phyloP scores from a whole-genome alignment of 2,888 invertebrate genomes.

The Tetragonula carbonaria region DNA sequence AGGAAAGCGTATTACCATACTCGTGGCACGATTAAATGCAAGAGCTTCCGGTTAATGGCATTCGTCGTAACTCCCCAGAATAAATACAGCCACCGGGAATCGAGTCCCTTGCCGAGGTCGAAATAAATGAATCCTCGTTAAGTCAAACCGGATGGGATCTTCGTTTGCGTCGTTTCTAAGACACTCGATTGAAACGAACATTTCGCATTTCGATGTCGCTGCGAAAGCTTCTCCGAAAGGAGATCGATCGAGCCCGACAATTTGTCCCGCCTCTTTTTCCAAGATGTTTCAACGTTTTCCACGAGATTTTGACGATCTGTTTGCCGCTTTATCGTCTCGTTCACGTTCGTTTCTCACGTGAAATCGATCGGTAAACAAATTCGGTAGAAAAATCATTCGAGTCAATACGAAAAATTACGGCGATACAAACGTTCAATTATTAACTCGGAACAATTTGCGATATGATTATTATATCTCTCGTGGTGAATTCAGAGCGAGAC shows the following conservation, averaged over 20 bases:
- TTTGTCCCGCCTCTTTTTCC: not conserved
- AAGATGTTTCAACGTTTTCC: not conserved
- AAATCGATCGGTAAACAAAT: too few species aligned
- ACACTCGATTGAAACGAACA: conserved; percentile 52
- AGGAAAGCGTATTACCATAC: conserved; percentile 78
- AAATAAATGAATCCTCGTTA: conserved; percentile 82
- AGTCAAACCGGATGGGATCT: conserved; percentile 64
- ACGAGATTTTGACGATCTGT: not conserved
- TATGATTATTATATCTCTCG: too few species aligned
- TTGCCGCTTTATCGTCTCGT: not conserved
- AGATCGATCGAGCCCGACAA: not conserved
- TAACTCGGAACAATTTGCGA: too few species aligned
- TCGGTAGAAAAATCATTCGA: too few species aligned
- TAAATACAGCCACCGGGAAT: conserved; percentile 80
- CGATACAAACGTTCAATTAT: too few species aligned
- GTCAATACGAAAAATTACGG: too few species aligned
- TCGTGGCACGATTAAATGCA: conserved; percentile 76
- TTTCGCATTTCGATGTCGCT: conserved; percentile 19
- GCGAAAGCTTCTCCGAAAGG: not conserved
- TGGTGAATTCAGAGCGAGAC: too few species aligned
- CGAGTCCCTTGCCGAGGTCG: conserved; percentile 79
- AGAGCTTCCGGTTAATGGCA: conserved; percentile 65
- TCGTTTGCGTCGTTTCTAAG: conserved; percentile 63
- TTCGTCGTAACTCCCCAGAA: conserved; percentile 69
- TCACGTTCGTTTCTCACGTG: too few species aligned